Percentiles rank a stretch among this genome's conserved stretches.
These are phyloP conservation scores for Pseudachorutes palmiensis DNA, from an alignment of 1,140 invertebrate genomes.

Conservation along the genomic window DNA sequence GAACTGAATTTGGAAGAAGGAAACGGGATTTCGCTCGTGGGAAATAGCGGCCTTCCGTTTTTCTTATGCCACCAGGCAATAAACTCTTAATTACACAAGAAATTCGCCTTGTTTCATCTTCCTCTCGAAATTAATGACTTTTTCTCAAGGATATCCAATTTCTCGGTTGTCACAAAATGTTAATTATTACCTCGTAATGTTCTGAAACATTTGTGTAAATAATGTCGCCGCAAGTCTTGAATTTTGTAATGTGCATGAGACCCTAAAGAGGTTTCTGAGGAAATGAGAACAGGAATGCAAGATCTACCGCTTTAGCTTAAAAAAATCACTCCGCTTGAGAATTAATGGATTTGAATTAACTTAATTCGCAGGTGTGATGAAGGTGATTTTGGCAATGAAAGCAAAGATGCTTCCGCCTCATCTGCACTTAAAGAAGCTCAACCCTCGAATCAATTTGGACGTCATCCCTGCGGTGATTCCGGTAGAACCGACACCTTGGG, in stretches of 20 bases:
- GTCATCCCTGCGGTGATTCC: constrained; percentile 22
- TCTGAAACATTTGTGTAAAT: background rate
- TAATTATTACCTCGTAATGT: background rate
- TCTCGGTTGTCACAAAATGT: background rate
- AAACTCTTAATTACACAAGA: background rate
- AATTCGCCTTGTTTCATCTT: background rate
- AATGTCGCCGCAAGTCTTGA: background rate
- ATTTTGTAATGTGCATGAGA: background rate
- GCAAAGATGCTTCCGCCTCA: constrained; percentile 13
- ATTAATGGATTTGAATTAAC: background rate
- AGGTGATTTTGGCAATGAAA: constrained; percentile 17
- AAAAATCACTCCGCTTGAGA: background rate
- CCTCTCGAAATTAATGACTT: no score
- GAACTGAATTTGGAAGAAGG: background rate
- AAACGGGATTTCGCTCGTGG: background rate
- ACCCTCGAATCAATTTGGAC: constrained; percentile 21
- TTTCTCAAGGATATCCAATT: no score
- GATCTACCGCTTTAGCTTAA: background rate
- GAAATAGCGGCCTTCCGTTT: background rate
- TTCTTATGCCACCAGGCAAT: no score
- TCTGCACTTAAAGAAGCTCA: constrained; percentile 10
- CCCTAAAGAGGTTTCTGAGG: no score
- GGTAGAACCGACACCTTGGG: constrained; percentile 6
- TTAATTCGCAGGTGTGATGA: constrained; percentile 8
- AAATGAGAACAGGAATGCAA: no score